Evolutionary conservation across 1,140 invertebrate species (phyloP), one percentile per base, ranked within the genome.

Genomic region (Zophobas atratus): DNA sequence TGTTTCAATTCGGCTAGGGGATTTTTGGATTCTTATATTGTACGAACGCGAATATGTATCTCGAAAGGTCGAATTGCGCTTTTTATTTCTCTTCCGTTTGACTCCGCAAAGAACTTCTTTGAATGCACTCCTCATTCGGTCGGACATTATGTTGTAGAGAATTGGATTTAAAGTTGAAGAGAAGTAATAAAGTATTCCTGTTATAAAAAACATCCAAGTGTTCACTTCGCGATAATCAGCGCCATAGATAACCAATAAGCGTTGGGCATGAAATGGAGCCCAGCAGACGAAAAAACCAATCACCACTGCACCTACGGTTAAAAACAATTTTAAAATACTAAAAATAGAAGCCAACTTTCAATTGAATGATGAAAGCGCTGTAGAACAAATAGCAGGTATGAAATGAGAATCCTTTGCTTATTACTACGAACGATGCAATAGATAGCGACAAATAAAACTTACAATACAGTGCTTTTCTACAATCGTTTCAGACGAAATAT

Each of bases 201-300:
- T 91, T 1, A 94, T 88, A 67, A 94, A 92, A 86, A 95, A 96
- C 43, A 97, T 88, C 88, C 92, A 92, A 82, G 94, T 92, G 86
- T 96, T 95, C 70, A 94, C 88, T 76, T 91, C 89, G 38, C 90
- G 85, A 86, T 91, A 94, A 35, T 91, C 85, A 71, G 89, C 88
- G 5, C 77, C 74, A 84, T 95, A 93, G 33, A 94, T 88, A 82
- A 92, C 93, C 81, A 95, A 90, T 60, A 97, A 86, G 1, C 96
- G 88, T 86, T 99, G 98, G 39, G 94, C 91, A 86, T 99, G 98
- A 88, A 99, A 99, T 20, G 98, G 98, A 0, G 96, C 96, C 97
- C 97, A 99, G 88, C 97, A 98, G 1, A 98, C 87, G 88, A 99
- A 99, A 88, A 99, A 99, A n/a, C 95, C 94, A 1, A 98, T 90